A percentile compares a stretch with the other conserved stretches of the same genome.
Evolutionary conservation across 2,797 vertebrate species (phyloP).

Genomic region (Jordanella pulchra): DNA sequence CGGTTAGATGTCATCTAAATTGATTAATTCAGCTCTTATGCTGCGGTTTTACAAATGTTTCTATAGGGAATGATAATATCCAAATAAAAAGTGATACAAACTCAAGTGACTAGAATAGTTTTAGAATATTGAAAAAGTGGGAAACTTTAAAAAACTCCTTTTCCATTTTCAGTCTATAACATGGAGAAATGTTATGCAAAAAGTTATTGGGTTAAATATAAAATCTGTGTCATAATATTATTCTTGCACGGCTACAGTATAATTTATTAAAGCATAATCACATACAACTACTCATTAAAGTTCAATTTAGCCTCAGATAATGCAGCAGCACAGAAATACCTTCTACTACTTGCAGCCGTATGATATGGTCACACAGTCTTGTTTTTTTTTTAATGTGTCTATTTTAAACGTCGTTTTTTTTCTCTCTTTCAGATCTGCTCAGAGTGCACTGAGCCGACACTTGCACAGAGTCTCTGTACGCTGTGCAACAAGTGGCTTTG

Average conservation of each 20-base stretch:
- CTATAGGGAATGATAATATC: neutral
- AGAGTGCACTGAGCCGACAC: constrained; percentile 78
- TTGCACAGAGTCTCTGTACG: constrained; percentile 83
- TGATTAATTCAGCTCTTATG: neutral
- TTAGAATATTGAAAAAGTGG: neutral
- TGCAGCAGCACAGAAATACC: constrained; percentile 21
- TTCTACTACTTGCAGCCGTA: constrained; percentile 36
- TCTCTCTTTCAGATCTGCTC: constrained; percentile 76
- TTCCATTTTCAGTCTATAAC: neutral
- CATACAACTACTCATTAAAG: constrained; percentile 16
- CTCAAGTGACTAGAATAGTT: neutral
- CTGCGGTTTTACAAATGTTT: constrained; percentile 19
- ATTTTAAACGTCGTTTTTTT: constrained; percentile 13
- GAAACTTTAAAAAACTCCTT: neutral
- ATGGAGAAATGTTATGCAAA: neutral
- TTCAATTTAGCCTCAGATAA: constrained; percentile 42
- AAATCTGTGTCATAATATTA: neutral
- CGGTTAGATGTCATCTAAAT: constrained; percentile 16
- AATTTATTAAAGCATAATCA: constrained; percentile 24
- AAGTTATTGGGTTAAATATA: neutral
- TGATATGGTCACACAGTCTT: constrained; percentile 30
- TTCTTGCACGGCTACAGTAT: neutral
- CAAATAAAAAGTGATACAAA: neutral
- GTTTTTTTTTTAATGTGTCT: constrained; percentile 14
- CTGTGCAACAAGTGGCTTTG: constrained; percentile 86